These are phyloP conservation scores for Allolobophora icterica DNA, from an alignment of 2,888 invertebrate genomes.

Conservation along the genomic window DNA sequence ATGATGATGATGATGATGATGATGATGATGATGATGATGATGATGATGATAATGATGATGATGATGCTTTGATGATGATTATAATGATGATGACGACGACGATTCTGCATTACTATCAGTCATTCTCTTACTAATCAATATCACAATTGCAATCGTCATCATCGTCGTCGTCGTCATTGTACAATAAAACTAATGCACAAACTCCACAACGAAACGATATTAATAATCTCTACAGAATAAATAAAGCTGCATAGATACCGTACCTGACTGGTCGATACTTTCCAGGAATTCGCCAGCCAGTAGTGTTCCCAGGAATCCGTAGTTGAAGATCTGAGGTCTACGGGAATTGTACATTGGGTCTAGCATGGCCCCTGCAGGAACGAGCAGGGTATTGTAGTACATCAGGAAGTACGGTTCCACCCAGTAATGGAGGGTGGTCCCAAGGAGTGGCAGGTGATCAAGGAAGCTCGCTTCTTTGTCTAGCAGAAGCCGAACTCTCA, in stretches of 20 bases:
- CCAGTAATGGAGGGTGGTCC: not conserved
- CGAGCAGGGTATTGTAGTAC: constrained; percentile 57
- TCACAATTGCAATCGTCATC: not conserved
- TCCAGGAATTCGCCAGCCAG: constrained; percentile 54
- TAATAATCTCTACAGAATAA: too few relatives aligned
- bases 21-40: constrained; percentile 34
- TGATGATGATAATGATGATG: constrained; percentile 32
- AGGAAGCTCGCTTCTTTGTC: constrained; percentile 31
- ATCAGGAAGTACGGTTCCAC: constrained; percentile 32
- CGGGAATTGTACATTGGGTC: constrained; percentile 57
- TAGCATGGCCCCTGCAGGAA: constrained; percentile 58
- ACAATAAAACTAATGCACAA: too few relatives aligned
- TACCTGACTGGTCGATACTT: constrained; percentile 57
- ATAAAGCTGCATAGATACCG: not conserved
- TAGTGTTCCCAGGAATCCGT: constrained; percentile 56
- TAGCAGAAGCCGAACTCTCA: constrained; percentile 50
- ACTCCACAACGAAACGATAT: too few relatives aligned
- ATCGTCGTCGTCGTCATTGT: not conserved
- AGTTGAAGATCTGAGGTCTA: constrained; percentile 56
- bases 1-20: constrained; percentile 36
- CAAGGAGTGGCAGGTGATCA: constrained; percentile 27
- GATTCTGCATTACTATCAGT: not conserved
- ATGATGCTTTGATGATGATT: constrained; percentile 20
- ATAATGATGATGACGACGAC: constrained; percentile 30
- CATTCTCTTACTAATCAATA: not conserved